Conservation (phyloP, 2,113 vertebrate species). For the Hiodon tergisus region DNA sequence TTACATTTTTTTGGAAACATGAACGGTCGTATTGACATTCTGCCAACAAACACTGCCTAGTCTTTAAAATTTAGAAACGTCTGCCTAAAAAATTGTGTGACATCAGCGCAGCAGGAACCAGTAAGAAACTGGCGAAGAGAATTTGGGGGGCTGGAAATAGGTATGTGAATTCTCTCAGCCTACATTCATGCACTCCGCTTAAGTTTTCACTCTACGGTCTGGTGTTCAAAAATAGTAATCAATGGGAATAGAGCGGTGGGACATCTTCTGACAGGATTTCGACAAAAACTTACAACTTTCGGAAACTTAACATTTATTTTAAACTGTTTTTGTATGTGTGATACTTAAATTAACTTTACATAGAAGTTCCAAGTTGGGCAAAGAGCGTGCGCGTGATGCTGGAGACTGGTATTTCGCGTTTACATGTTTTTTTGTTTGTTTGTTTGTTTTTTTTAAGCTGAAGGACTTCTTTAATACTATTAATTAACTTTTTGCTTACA, state of each 20-base stretch:
- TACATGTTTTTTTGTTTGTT: not conserved
- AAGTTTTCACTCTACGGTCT: conserved; percentile 40
- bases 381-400: conserved; percentile 2
- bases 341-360: conserved; percentile 16
- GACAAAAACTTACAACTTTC: conserved; percentile 20
- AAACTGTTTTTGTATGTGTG: conserved; percentile 34
- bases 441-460: not conserved
- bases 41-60: not conserved
- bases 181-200: conserved; percentile 49
- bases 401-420: conserved; percentile 33
- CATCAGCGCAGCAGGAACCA: conserved; percentile 65
- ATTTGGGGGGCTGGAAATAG: conserved; percentile 64
- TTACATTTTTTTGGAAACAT: not conserved
- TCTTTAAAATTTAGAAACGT: conserved; percentile 5
- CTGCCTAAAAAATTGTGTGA: conserved; percentile 42
- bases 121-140: conserved; percentile 53
- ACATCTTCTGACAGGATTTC: conserved; percentile 45
- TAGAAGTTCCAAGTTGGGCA: not conserved
- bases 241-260: conserved; percentile 37
- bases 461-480: conserved; percentile 3
- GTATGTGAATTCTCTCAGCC: conserved; percentile 52
- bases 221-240: conserved; percentile 15
- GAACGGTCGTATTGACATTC: not conserved
- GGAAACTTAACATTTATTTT: not conserved
- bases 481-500: not conserved